Evolutionary conservation across 1,140 invertebrate species (phyloP).

Genomic region (Drosophila melanica): DNA sequence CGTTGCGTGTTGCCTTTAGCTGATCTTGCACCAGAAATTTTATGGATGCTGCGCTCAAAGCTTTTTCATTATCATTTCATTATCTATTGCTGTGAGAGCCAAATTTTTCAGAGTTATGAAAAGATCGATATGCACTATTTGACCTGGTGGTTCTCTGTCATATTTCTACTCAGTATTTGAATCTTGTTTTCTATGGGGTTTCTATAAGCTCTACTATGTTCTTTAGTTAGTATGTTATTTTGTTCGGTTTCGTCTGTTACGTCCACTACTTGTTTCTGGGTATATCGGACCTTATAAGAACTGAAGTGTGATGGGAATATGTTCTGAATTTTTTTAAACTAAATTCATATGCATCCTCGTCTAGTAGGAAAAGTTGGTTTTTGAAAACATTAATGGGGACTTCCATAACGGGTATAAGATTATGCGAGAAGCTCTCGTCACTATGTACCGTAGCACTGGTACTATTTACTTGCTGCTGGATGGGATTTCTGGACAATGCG

Average conservation of each 20-base stretch:
- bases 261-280: constrained; percentile 11
- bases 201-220: constrained; percentile 25
- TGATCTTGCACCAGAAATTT: neutral
- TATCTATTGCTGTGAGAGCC: too few relatives aligned
- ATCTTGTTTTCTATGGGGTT: constrained; percentile 28
- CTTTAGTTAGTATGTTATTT: constrained; percentile 3
- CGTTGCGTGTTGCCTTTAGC: too few relatives aligned
- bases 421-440: too few relatives aligned
- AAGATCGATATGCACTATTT: neutral
- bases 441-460: too few relatives aligned
- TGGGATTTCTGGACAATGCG: too few relatives aligned
- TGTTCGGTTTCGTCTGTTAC: constrained; percentile 10
- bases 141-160: neutral
- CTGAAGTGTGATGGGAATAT: constrained; percentile 20
- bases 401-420: too few relatives aligned
- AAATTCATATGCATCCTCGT: too few relatives aligned
- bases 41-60: neutral
- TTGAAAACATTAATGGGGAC: too few relatives aligned
- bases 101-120: neutral
- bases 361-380: too few relatives aligned
- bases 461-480: too few relatives aligned
- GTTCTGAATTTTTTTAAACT: too few relatives aligned
- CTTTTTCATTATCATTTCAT: neutral
- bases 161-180: constrained; percentile 3
- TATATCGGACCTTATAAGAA: constrained; percentile 19